A percentile compares a stretch with the other conserved stretches of the same genome.
phyloP scores from a whole-genome alignment of 2,888 invertebrate species.

The Phortica okadai region DNA sequence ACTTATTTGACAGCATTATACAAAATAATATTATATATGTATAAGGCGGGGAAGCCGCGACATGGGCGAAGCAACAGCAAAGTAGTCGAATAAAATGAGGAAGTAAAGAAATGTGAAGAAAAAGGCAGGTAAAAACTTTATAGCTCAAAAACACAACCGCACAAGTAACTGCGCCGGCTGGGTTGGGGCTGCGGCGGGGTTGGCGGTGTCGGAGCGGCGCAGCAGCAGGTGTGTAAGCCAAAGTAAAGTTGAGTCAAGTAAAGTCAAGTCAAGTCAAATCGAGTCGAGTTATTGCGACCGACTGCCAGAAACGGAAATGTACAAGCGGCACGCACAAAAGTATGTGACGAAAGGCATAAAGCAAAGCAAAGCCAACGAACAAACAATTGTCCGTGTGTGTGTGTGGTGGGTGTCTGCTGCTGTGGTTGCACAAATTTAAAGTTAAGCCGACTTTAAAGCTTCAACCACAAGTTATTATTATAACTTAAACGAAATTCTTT shows the following conservation, averaged over 20 bases:
- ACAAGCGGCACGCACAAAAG: background rate
- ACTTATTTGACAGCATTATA: constrained; percentile 13
- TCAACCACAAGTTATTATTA: constrained; percentile 5
- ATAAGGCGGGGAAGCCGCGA: background rate
- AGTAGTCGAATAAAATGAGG: too few species aligned
- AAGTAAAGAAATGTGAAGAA: background rate
- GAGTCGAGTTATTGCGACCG: too few species aligned
- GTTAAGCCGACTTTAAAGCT: background rate
- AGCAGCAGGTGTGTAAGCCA: background rate
- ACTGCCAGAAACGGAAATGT: constrained; percentile 14
- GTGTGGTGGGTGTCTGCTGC: background rate
- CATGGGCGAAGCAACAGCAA: too few species aligned
- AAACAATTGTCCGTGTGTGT: background rate
- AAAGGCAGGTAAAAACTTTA: constrained; percentile 2
- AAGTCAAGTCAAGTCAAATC: background rate
- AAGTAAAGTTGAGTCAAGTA: too few species aligned
- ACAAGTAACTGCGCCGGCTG: too few species aligned
- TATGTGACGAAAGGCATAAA: constrained; percentile 1
- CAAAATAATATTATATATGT: background rate
- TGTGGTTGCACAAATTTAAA: constrained; percentile 6
- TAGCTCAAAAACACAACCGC: constrained; percentile 29
- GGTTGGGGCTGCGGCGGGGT: background rate
- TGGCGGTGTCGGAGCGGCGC: background rate
- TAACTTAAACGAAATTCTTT: background rate
- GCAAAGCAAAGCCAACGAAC: background rate